Conservation (phyloP, 92 coral and sea anemone species). For the Palythoa grandis region DNA sequence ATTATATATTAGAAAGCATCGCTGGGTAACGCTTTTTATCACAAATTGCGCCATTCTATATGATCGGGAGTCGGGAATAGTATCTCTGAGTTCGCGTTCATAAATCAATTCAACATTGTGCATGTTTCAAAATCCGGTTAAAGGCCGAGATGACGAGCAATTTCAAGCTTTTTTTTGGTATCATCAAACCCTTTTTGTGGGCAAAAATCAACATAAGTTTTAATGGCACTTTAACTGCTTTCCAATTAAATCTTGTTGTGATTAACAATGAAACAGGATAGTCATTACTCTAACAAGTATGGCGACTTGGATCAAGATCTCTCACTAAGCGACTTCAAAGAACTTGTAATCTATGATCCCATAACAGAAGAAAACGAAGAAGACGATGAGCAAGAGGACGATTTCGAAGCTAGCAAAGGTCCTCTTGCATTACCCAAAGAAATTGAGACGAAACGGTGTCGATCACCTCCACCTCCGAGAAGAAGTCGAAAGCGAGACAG, state of each 20-base stretch:
- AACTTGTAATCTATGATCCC: conserved; percentile 85
- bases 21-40: too few species aligned
- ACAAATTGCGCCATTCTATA: too few species aligned
- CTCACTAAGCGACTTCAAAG: conserved; percentile 73
- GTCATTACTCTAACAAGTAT: conserved; percentile 44
- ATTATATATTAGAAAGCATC: too few species aligned
- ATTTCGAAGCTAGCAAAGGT: conserved; percentile 33
- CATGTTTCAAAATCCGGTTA: too few species aligned
- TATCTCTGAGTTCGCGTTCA: too few species aligned
- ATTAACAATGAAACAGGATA: conserved; percentile 53
- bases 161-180: too few species aligned
- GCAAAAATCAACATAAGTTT: too few species aligned
- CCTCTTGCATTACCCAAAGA: conserved; percentile 1
- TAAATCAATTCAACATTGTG: too few species aligned
- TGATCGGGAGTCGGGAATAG: too few species aligned
- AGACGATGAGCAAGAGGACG: conserved; percentile 54
- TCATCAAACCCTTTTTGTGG: too few species aligned
- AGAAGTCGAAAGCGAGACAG: conserved; percentile 97
- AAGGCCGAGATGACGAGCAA: too few species aligned
- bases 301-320: conserved; percentile 71
- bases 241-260: conserved; percentile 34
- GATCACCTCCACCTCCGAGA: conserved; percentile 62
- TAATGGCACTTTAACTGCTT: neutral
- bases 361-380: conserved; percentile 80
- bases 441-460: conserved; percentile 16